These are phyloP conservation scores for Sebastolobus altivelis DNA, from an alignment of 2,797 vertebrate genomes.

Conservation along the genomic window DNA sequence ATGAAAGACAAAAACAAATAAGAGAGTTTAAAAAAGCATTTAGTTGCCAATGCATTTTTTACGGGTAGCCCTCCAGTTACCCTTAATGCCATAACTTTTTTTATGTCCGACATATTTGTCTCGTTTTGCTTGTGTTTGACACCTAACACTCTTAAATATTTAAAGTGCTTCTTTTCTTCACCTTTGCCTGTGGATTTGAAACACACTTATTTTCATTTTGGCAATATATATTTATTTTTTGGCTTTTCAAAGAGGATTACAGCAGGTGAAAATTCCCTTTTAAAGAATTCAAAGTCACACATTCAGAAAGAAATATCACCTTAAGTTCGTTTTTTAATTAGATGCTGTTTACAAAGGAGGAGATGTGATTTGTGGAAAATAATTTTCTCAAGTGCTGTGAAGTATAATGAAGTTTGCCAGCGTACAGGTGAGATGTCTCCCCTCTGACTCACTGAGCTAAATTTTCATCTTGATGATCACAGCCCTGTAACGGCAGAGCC, in stretches of 20 bases:
- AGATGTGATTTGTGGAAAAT: constrained; percentile 49
- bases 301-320: constrained; percentile 16
- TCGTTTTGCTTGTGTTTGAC: not conserved
- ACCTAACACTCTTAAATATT: not conserved
- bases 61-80: not conserved
- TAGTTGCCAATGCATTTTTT: not conserved
- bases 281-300: constrained; percentile 37
- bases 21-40: not conserved
- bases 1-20: not conserved
- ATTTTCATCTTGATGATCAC: constrained; percentile 55
- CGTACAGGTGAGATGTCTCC: constrained; percentile 45
- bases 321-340: constrained; percentile 45
- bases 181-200: not conserved
- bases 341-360: constrained; percentile 23
- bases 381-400: constrained; percentile 56
- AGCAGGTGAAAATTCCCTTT: constrained; percentile 18
- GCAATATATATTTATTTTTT: not conserved
- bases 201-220: not conserved
- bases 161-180: not conserved
- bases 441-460: constrained; percentile 53
- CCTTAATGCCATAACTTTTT: not conserved
- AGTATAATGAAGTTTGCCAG: constrained; percentile 52
- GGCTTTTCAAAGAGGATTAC: constrained; percentile 22
- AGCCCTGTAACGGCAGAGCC: constrained; percentile 21
- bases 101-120: not conserved